Evolutionary conservation across 2,888 invertebrate genomes (phyloP).

Genomic region (Bursaphelenchus okinawaensis): DNA sequence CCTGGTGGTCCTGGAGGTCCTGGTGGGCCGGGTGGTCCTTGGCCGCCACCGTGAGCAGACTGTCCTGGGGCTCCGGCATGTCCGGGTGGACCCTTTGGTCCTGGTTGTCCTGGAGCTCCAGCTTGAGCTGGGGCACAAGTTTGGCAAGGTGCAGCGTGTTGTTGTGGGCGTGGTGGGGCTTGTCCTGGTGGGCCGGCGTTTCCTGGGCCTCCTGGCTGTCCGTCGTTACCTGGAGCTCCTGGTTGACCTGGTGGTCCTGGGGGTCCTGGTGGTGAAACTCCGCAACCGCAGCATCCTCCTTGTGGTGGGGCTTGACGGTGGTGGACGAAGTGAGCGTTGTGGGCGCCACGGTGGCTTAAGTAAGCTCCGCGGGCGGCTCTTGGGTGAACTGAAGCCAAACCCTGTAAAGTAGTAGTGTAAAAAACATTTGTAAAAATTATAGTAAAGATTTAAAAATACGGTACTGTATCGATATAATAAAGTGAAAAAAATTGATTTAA

Average conservation of each 20-base stretch:
- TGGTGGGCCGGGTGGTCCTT: conserved; percentile 21
- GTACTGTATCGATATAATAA: too few relatives aligned
- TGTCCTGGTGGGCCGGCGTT: conserved; percentile 37
- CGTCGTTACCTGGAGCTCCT: conserved; percentile 36
- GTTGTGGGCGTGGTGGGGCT: conserved; percentile 26
- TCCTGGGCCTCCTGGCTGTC: conserved; percentile 37
- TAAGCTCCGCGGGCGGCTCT: conserved; percentile 25
- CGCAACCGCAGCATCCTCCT: conserved; percentile 39
- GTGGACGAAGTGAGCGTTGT: conserved; percentile 13
- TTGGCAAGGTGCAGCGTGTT: conserved; percentile 38
- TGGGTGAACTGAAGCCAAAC: conserved; percentile 18
- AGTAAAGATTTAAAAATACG: too few relatives aligned
- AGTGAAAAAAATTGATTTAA: conserved; percentile 7
- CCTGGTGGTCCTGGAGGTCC: conserved; percentile 19
- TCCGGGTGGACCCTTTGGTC: conserved; percentile 35
- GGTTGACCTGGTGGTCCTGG: conserved; percentile 35
- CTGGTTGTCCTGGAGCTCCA: conserved; percentile 34
- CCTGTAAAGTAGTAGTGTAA: too few relatives aligned
- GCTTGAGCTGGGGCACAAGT: conserved; percentile 36
- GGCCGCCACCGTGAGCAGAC: conserved; percentile 31
- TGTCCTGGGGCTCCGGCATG: conserved; percentile 31
- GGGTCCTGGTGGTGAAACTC: conserved; percentile 35
- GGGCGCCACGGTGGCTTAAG: conserved; percentile 19
- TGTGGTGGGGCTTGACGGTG: conserved; percentile 1
- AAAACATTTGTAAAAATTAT: too few relatives aligned